A percentile compares a stretch with the other conserved stretches of the same genome.
Conservation (phyloP, 2,888 invertebrate genomes). For the Eupithecia subfuscata region DNA sequence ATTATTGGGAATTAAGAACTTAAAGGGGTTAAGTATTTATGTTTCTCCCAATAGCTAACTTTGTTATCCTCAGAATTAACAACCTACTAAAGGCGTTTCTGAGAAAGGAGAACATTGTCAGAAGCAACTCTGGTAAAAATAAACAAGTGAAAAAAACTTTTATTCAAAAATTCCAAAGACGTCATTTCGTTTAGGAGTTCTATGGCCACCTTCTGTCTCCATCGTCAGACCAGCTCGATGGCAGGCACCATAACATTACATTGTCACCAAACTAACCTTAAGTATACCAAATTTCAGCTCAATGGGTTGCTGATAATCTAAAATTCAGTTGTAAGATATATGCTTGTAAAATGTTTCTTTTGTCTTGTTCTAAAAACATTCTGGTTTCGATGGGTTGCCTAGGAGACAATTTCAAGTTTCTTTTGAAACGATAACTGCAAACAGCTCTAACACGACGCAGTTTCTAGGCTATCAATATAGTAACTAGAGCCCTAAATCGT, state of each 20-base stretch:
- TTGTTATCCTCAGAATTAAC: background rate
- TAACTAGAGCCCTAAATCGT: conserved; percentile 14
- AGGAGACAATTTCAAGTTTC: background rate
- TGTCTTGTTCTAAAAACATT: background rate
- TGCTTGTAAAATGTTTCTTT: background rate
- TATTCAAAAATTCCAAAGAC: background rate
- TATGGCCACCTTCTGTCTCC: no score
- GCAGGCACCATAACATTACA: no score
- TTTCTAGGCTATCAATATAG: conserved; percentile 2
- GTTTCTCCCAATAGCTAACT: background rate
- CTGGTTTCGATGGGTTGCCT: background rate
- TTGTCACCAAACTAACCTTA: no score
- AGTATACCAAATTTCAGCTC: no score
- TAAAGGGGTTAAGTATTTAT: background rate
- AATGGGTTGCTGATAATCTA: no score
- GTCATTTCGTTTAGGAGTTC: no score
- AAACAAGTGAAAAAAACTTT: no score
- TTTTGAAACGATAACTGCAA: conserved; percentile 2
- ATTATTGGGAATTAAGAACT: background rate
- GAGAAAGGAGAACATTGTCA: background rate
- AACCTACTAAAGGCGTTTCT: background rate
- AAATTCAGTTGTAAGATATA: no score
- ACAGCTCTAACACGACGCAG: background rate
- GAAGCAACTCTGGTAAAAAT: background rate
- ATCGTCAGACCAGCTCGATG: no score